These are phyloP conservation scores for Phoxinus dragarum DNA, from an alignment of 2,797 vertebrate genomes.

Conservation along the genomic window DNA sequence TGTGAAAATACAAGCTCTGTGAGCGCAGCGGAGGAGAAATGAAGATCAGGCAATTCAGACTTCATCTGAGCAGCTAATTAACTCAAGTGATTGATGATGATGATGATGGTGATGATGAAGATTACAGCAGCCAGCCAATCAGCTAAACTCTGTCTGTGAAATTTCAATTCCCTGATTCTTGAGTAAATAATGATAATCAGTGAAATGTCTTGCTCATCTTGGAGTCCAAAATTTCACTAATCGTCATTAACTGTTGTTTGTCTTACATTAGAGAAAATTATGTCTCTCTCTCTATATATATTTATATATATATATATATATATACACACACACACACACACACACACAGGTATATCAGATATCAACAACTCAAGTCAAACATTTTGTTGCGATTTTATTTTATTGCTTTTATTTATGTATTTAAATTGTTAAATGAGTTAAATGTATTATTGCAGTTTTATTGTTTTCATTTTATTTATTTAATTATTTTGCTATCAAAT, in stretches of 20 bases:
- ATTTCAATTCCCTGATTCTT: constrained; percentile 29
- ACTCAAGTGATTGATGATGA: background rate
- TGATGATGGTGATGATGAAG: background rate
- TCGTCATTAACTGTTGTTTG: background rate
- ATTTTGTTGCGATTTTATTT: background rate
- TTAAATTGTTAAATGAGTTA: too few species aligned
- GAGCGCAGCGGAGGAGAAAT: constrained; percentile 63
- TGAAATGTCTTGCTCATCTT: background rate
- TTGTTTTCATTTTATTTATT: background rate
- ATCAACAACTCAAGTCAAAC: background rate
- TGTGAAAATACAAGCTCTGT: background rate
- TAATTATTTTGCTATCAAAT: background rate
- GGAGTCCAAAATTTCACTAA: background rate
- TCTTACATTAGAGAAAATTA: constrained; percentile 20
- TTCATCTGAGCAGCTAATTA: constrained; percentile 33
- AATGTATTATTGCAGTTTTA: background rate
- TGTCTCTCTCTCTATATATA: background rate
- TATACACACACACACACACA: background rate
- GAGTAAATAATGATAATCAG: background rate
- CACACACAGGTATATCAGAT: background rate
- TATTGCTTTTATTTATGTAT: background rate
- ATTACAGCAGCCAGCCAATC: background rate
- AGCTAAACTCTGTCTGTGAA: background rate
- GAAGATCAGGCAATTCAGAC: constrained; percentile 8
- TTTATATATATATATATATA: too few species aligned